phyloP scores from a whole-genome alignment of 2,113 vertebrate species.

The Burhinus bistriatus region DNA sequence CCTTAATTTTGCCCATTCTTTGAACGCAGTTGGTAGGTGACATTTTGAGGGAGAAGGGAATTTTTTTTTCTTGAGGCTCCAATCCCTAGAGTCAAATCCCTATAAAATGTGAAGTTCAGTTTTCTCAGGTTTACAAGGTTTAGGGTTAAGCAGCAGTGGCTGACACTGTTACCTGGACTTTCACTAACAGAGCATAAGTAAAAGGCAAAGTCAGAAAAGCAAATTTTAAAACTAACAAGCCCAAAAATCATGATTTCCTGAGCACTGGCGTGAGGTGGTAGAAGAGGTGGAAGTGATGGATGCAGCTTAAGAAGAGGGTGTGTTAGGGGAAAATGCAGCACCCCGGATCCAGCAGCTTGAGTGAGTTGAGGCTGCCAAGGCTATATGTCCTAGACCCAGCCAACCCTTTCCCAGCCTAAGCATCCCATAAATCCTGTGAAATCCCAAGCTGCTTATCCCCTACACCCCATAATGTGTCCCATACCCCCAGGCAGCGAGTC shows the following conservation, averaged over 20 bases:
- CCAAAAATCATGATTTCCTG: not conserved
- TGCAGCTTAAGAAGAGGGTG: not conserved
- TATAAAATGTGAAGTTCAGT: not conserved
- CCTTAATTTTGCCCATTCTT: not conserved
- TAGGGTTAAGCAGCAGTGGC: not conserved
- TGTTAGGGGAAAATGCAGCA: not conserved
- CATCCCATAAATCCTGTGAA: not conserved
- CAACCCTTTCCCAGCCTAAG: not conserved
- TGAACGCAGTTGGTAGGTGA: not conserved
- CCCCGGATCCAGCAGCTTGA: not conserved
- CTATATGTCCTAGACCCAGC: not conserved
- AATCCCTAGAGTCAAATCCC: not conserved
- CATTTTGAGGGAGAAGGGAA: not conserved
- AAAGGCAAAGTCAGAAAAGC: not conserved
- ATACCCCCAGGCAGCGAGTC: not conserved
- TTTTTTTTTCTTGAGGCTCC: not conserved
- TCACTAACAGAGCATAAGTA: not conserved
- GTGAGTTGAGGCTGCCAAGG: not conserved
- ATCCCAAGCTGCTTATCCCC: not conserved
- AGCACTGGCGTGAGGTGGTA: not conserved
- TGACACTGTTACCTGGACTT: not conserved
- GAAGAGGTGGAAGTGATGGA: not conserved
- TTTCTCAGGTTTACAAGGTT: not conserved
- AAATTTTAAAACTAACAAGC: not conserved
- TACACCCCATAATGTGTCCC: not conserved